Evolutionary conservation across 2,888 invertebrate genomes (phyloP), one percentile per base, ranked within the genome.

Genomic region (Agrochola lota): DNA sequence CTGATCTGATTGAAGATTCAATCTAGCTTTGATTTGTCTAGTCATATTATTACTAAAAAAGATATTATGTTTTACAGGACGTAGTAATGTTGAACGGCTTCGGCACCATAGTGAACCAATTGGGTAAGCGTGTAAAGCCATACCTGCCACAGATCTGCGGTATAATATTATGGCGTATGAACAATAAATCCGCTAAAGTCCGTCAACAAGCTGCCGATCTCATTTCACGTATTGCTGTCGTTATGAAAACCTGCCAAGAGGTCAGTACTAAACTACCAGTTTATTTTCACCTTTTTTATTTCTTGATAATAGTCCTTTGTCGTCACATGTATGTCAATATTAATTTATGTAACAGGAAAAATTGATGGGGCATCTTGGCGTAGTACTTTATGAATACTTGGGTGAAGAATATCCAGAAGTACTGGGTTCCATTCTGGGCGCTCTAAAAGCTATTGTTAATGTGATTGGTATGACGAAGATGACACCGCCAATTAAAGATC

Each of bases 391-490:
- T 92, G 99, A 99, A 95, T 99, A 99, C 94, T 97, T 99, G 89
- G 99, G 99, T 87, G 99, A 99, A 95, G 99, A 99, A 95, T 99
- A 99, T 94, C 99, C 99, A 0, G 99, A 99, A 96, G 99, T 99
- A 17, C 97, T 99, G 87, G 99, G 99, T 60, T 99, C 99, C 67
- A 99, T 99, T 92, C 97, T 99, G 71, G 99, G 99, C 2, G 99
- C 99, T 0, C 96, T 99, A n/a, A 99, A 99, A 95, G 99, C 99
- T 0, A 99, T 99, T 88, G 99, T 99, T 9, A 99, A 99, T 95
- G 99, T 99, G 9, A 99, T 99, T 91, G 99, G 99, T 89, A 99
- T 99, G 99, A 99, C 99, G 0, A 99, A 99, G 97, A 99, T 99
- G 99, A 99, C 99, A 5, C 99, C 99, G 9, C 99, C 99, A 3